Conservation (phyloP, 2,888 invertebrate species). For the Thelaira solivaga region DNA sequence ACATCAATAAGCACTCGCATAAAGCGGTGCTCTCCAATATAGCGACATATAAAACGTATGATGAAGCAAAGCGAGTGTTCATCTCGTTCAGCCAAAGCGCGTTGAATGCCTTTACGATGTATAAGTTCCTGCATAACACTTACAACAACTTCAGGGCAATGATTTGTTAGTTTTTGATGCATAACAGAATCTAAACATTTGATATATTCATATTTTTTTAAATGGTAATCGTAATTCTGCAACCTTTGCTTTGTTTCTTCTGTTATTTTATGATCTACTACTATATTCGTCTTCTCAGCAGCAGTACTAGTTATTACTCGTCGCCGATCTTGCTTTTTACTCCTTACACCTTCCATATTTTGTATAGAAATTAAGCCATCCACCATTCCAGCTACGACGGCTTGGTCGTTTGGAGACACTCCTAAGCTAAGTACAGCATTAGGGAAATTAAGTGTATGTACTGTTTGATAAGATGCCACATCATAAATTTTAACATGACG, state of each 20-base stretch:
- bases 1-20: constrained; percentile 86
- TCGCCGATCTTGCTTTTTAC: background rate
- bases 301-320: constrained; percentile 69
- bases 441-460: constrained; percentile 93
- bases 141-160: constrained; percentile 86
- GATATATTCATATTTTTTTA: constrained; percentile 89
- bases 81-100: constrained; percentile 85
- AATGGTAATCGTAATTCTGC: constrained; percentile 81
- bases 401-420: constrained; percentile 85
- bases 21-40: constrained; percentile 86
- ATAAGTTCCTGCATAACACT: constrained; percentile 91
- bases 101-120: constrained; percentile 86
- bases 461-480: constrained; percentile 88
- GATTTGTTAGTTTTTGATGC: constrained; percentile 79
- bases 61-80: constrained; percentile 82
- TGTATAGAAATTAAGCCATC: constrained; percentile 94
- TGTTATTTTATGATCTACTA: constrained; percentile 79
- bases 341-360: constrained; percentile 81
- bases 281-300: constrained; percentile 70
- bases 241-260: constrained; percentile 70
- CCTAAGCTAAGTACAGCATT: constrained; percentile 93
- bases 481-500: constrained; percentile 96
- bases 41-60: constrained; percentile 85
- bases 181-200: constrained; percentile 88
- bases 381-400: constrained; percentile 92